Evolutionary conservation across 2,797 vertebrate species (phyloP).

Genomic region (Nothura maculosa): DNA sequence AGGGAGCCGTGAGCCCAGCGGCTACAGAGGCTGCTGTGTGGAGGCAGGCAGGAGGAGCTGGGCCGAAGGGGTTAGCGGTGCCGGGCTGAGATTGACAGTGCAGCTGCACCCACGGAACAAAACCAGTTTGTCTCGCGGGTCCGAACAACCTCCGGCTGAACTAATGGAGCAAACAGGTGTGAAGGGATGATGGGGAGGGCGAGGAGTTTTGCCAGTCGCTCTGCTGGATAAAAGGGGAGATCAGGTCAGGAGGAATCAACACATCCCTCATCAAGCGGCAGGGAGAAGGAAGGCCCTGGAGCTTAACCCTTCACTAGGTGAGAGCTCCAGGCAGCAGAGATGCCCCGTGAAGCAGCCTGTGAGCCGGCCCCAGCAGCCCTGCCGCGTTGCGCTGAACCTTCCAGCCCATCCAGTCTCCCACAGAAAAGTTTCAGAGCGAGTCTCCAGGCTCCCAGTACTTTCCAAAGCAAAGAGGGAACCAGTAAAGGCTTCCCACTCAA

Average conservation of each 20-base stretch:
- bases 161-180: constrained; percentile 63
- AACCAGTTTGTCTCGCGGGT: not conserved
- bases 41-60: not conserved
- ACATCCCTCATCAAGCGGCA: not conserved
- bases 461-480: not conserved
- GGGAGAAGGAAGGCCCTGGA: not conserved
- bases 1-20: no score
- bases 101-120: constrained; percentile 46
- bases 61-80: not conserved
- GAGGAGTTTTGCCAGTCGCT: not conserved
- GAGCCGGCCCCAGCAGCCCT: not conserved
- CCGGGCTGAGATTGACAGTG: constrained; percentile 26
- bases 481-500: not conserved
- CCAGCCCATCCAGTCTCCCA: not conserved
- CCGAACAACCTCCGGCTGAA: constrained; percentile 28
- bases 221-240: constrained; percentile 8
- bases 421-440: not conserved
- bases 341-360: not conserved
- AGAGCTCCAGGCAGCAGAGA: not conserved
- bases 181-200: not conserved
- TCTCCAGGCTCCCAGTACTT: not conserved
- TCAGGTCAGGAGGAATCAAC: not conserved
- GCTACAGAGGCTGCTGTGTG: no score
- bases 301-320: not conserved
- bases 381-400: not conserved